Evolutionary conservation across 2,113 vertebrate genomes (phyloP).

Genomic region (Pyxicephalus adspersus): DNA sequence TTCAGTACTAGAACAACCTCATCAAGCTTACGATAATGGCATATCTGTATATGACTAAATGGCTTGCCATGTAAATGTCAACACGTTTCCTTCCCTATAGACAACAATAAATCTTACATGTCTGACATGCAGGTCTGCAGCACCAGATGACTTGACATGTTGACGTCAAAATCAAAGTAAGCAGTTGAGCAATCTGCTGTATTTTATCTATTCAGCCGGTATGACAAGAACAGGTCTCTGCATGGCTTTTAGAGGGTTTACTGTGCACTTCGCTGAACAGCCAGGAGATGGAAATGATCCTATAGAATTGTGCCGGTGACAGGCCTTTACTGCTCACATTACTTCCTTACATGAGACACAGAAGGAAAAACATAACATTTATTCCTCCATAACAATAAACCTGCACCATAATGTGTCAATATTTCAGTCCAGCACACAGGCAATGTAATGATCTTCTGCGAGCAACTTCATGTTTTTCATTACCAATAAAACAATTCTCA

Average conservation of each 20-base stretch:
- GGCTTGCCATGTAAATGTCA: conserved; percentile 4
- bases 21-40: not conserved
- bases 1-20: not conserved
- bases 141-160: conserved; percentile 5
- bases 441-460: conserved; percentile 22
- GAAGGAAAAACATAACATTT: conserved; percentile 31
- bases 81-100: not conserved
- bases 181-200: conserved; percentile 14
- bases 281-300: conserved; percentile 7
- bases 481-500: conserved; percentile 40
- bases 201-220: not conserved
- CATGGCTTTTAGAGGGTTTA: not conserved
- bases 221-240: not conserved
- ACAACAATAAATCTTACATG: conserved; percentile 3
- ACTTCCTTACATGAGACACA: conserved; percentile 27
- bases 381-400: conserved; percentile 37
- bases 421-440: not conserved
- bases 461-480: conserved; percentile 24
- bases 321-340: conserved; percentile 29
- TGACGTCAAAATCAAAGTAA: not conserved
- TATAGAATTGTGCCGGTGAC: not conserved
- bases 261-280: not conserved
- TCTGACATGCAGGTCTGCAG: conserved; percentile 11
- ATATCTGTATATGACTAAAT: not conserved
- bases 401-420: conserved; percentile 29